Evolutionary conservation across 2,797 vertebrate genomes (phyloP), one percentile per base, ranked within the genome.

Genomic region (Steatocranus sp.): DNA sequence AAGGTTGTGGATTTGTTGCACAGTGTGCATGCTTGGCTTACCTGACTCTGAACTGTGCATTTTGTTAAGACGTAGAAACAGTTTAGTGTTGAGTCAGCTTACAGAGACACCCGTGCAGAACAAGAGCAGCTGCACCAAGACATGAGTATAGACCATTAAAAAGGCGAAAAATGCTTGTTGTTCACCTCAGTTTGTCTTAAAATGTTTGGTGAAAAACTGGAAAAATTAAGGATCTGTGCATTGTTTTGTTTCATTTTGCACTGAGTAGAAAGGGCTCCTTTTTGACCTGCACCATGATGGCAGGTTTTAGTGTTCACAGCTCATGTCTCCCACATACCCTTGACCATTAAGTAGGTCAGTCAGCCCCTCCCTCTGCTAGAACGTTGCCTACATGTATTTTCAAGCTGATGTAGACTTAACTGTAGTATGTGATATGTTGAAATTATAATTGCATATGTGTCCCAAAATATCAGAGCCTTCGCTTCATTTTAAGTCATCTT

Each of bases 81-180:
- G 48, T 48, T 70, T 68, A 75, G 63, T 91, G 89, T 88, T 30
- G 91, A 93, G 87, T 95, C 90, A 94, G 93, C 91, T 87, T 23
- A 74, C 54, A 48, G 68, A 86, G 81, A 78, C 78, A 83, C 54
- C 7, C 41, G 32, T 43, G 88, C 88, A 58, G 78, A 89, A 87
- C 85, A 77, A 66, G 41, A 54, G 49, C 23, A 20, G 83, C 83
- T 81, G 61, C 78, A 74, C 30, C 43, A 76, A 76, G 43, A 54
- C 78, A 46, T 27, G 53, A 61, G 10, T n/a, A 27, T 3, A n/a
- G 34, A 75, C 50, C 30, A 6, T 2, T 30, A 32, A 63, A 70
- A 61, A 53, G 32, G n/a, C 2, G 1, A 0, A 2, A 78, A 63
- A 86, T 48, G 23, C 30, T 43, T 36, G 23, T 48, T 79, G 25